Percentiles rank a stretch among this genome's conserved stretches.
phyloP scores from a whole-genome alignment of 2,113 vertebrate genomes.

The Terrapene triunguis region DNA sequence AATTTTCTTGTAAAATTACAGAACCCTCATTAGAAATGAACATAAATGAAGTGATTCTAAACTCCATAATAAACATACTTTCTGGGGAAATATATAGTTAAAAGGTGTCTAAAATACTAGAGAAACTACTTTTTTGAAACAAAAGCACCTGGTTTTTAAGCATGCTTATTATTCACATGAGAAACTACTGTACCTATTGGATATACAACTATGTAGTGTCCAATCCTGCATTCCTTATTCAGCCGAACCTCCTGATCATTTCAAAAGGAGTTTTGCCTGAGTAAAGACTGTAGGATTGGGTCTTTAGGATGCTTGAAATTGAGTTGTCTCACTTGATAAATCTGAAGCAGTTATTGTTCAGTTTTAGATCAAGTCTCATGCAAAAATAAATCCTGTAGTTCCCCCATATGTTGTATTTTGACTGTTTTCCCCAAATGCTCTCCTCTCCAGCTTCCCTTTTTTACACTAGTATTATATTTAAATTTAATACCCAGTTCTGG shows the following conservation, averaged over 20 bases:
- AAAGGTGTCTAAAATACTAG: rapidly evolving
- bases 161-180: background rate
- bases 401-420: background rate
- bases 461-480: rapidly evolving
- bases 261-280: background rate
- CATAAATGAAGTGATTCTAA: background rate
- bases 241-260: background rate
- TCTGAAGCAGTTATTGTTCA: background rate
- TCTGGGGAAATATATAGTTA: rapidly evolving
- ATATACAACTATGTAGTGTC: rapidly evolving
- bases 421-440: background rate
- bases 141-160: rapidly evolving
- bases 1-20: rapidly evolving
- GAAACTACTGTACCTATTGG: rapidly evolving
- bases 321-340: rapidly evolving
- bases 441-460: rapidly evolving
- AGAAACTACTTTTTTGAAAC: rapidly evolving
- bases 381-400: background rate
- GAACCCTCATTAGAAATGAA: rapidly evolving
- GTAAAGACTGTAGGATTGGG: rapidly evolving
- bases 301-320: rapidly evolving
- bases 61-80: rapidly evolving
- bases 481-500: rapidly evolving
- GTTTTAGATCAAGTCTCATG: background rate
- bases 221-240: rapidly evolving